Evolutionary conservation across 2,888 invertebrate species (phyloP), one percentile per base, ranked within the genome.

Genomic region (Carcina quercana): DNA sequence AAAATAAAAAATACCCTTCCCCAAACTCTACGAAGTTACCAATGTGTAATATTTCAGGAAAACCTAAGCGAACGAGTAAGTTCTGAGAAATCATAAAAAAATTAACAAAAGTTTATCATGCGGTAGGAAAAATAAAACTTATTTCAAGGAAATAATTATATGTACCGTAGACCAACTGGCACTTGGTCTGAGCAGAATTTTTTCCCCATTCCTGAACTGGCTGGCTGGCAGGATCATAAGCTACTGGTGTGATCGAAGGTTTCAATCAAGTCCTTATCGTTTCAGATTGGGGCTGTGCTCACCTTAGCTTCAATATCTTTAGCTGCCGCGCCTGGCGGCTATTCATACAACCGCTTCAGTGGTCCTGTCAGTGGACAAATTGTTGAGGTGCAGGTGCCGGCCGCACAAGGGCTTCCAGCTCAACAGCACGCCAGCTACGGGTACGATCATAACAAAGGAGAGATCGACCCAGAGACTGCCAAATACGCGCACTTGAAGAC

Each of bases 341-440:
- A 88, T 56, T 91, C 91, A 4, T 92, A 89, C 66, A 87, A 89
- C 54, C 87, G 89, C 45, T 92, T 92, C 67, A 87, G 87, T 57
- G 92, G 92, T 5, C 92, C 92, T 12, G 91, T 92, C 14, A 90
- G 89, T 53, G 92, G 91, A 1, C 76, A 86, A 52, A 86, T 88
- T 26, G 62, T 80, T 5, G 82, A 87, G 61, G 80, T 89, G 8
- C 63, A 80, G 45, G 87, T 88, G 1, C 79, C 86, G 7, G 82
- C 84, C 3, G 75, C 76, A 0, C 53, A 72, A 15, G 70, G 71
- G 1, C 38, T 78, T 4, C 54, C 84, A 0, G 84, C 83, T 0
- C 78, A 76, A 41, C 78, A 82, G 37, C 79, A 85, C 33, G 84
- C 85, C 1, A 78, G 80, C 44, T 84, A 83, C 26, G 84, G 85